These are phyloP conservation scores for Melieria omissa DNA, from an alignment of 2,888 invertebrate species.

Conservation along the genomic window DNA sequence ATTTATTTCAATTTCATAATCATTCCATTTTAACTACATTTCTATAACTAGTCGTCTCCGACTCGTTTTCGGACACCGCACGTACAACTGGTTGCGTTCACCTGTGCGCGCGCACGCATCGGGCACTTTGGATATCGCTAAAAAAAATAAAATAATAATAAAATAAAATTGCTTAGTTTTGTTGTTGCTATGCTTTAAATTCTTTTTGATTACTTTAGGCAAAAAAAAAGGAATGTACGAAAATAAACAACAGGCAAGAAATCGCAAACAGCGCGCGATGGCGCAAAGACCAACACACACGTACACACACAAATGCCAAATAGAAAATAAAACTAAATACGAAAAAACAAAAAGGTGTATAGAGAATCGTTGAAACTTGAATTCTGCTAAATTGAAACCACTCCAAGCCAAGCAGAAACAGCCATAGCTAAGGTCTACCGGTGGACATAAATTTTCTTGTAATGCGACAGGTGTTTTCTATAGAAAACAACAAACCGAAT, in stretches of 20 bases:
- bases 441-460: conserved; percentile 65
- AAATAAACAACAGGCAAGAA: conserved; percentile 14
- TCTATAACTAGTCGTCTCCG: no score
- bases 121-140: not conserved
- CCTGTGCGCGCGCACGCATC: not conserved
- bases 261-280: conserved; percentile 2
- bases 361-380: conserved; percentile 19
- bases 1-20: no score
- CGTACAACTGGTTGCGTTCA: conserved; percentile 16
- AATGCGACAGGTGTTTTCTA: conserved; percentile 66
- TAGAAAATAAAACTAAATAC: no score
- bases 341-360: no score
- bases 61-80: not conserved
- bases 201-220: conserved; percentile 10
- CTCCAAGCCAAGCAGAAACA: not conserved
- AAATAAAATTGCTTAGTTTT: not conserved
- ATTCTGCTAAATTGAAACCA: conserved; percentile 38
- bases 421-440: conserved; percentile 60
- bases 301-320: no score
- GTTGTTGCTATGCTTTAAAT: conserved; percentile 2
- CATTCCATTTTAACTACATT: no score
- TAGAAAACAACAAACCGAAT: conserved; percentile 49
- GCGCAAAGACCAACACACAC: no score
- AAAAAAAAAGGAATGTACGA: not conserved
- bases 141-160: not conserved